Percentiles rank a stretch among this genome's conserved stretches.
phyloP scores from a whole-genome alignment of 2,888 invertebrate species.

The Eugnorisma glareosa region DNA sequence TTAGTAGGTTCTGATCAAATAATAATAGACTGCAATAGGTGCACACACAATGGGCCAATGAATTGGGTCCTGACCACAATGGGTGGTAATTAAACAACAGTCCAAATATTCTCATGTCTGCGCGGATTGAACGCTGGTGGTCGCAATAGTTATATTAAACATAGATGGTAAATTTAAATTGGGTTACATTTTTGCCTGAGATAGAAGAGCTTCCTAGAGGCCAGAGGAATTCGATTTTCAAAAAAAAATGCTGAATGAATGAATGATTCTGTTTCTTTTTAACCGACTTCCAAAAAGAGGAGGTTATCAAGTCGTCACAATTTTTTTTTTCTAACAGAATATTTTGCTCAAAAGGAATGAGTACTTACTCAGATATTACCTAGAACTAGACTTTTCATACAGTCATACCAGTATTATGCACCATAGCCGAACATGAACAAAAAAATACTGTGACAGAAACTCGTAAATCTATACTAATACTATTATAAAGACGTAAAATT shows the following conservation, averaged over 20 bases:
- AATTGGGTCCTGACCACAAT: constrained; percentile 82
- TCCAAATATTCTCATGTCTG: constrained; percentile 87
- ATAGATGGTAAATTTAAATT: constrained; percentile 67
- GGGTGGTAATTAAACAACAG: constrained; percentile 89
- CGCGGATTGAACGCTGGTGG: constrained; percentile 86
- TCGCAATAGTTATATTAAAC: constrained; percentile 81
- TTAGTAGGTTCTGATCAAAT: constrained; percentile 63
- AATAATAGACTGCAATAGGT: constrained; percentile 64
- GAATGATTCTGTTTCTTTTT: no score
- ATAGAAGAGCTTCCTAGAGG: constrained; percentile 63
- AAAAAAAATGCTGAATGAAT: no score
- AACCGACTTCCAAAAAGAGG: no score
- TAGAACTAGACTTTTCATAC: not conserved
- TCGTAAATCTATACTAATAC: no score
- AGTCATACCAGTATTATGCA: not conserved
- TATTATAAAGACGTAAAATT: no score
- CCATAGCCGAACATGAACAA: not conserved
- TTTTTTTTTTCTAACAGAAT: no score
- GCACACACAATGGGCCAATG: constrained; percentile 65
- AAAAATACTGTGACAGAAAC: no score
- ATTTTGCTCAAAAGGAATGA: not conserved
- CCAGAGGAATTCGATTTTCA: not conserved
- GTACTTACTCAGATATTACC: not conserved
- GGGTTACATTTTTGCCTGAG: constrained; percentile 65
- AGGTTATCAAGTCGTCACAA: no score